These are phyloP conservation scores for Dascyllus trimaculatus DNA, from an alignment of 2,113 vertebrate genomes.

Conservation along the genomic window DNA sequence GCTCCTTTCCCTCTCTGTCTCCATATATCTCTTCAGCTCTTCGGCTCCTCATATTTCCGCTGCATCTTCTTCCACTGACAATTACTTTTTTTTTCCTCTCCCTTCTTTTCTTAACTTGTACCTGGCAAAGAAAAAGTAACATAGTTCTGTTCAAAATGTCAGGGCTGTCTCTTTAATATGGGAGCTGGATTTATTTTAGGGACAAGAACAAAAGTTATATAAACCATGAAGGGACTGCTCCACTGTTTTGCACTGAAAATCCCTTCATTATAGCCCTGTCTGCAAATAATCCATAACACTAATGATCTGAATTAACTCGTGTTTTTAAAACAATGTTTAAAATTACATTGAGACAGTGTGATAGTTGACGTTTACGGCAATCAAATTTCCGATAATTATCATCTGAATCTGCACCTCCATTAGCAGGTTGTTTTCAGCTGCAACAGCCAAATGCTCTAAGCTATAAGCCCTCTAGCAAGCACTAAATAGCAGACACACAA, in stretches of 20 bases:
- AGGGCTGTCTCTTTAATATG: slow-evolving; percentile 28
- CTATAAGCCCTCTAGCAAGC: background rate
- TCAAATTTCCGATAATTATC: background rate
- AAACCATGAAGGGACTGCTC: no score
- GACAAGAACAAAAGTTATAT: no score
- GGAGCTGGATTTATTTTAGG: slow-evolving; percentile 20
- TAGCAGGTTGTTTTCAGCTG: background rate
- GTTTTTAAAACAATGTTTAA: no score
- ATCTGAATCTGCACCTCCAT: background rate
- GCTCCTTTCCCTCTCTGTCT: slow-evolving; percentile 4
- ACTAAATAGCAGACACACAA: background rate
- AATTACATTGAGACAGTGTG: no score
- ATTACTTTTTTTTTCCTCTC: background rate
- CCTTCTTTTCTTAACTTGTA: background rate
- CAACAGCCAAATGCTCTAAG: background rate
- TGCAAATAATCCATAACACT: no score
- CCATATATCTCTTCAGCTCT: slow-evolving; percentile 34
- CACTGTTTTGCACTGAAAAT: no score
- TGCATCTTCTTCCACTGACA: slow-evolving; percentile 21
- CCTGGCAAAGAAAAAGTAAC: slow-evolving; percentile 37
- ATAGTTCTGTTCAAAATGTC: slow-evolving; percentile 39
- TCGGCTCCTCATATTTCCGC: slow-evolving; percentile 12
- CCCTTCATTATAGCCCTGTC: no score
- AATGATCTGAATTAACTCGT: no score
- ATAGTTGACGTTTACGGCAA: no score